Percentiles rank a stretch among this genome's conserved stretches.
Evolutionary conservation across 2,888 invertebrate species (phyloP).

Genomic region (Phengaris arion): DNA sequence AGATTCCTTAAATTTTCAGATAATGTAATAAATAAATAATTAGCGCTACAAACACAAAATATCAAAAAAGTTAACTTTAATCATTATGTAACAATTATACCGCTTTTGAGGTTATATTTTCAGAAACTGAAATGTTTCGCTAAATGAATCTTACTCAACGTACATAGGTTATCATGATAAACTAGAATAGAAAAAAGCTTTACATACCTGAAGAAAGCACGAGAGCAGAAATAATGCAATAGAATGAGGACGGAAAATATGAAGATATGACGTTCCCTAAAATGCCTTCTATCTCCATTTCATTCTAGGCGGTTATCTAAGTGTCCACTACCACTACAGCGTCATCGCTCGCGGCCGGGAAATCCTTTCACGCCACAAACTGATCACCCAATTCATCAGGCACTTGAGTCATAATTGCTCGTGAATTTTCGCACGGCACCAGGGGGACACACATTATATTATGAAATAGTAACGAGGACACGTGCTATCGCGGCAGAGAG

Average conservation of each 20-base stretch:
- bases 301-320: constrained; percentile 66
- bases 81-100: constrained; percentile 1
- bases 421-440: constrained; percentile 76
- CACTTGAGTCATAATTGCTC: constrained; percentile 77
- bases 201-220: constrained; percentile 64
- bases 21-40: too few species aligned
- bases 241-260: constrained; percentile 72
- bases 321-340: constrained; percentile 67
- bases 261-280: constrained; percentile 63
- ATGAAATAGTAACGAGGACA: constrained; percentile 76
- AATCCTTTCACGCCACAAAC: constrained; percentile 72
- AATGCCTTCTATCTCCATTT: constrained; percentile 73
- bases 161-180: background rate
- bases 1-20: too few species aligned
- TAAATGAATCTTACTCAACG: background rate
- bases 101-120: constrained; percentile 13
- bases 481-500: constrained; percentile 79
- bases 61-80: background rate
- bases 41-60: background rate
- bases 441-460: constrained; percentile 77
- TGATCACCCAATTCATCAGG: constrained; percentile 72
- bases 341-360: constrained; percentile 61
- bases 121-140: background rate
- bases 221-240: constrained; percentile 61
- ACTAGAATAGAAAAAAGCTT: constrained; percentile 20